Evolutionary conservation across 2,797 vertebrate species (phyloP), one percentile per base, ranked within the genome.

Genomic region (Esox masquinongy): DNA sequence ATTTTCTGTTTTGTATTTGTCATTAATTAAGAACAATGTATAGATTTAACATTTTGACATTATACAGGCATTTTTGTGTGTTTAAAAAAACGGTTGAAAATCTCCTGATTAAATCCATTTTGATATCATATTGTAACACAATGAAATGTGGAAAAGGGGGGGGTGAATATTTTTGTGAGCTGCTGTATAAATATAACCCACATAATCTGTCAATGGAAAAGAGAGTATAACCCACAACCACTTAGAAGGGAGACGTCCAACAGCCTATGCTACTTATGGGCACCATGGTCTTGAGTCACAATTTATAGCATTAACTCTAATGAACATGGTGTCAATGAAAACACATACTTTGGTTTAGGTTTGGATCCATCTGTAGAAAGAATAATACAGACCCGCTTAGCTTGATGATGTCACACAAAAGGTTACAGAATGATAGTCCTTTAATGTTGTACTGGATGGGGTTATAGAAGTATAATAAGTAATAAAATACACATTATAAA

Each of bases 271-370:
- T 56, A 8, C n/a, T 22, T 22, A n/a, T 22, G 7, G 17, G 6
- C 17, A 6, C 51, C 51, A 56, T 0, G 7, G 51, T 56, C 53
- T 22, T 29, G 61, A 68, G n/a, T 76, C 17, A 31, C 29, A 31
- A 31, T 31, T 31, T 31, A 31, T 31, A 1, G 39, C 39, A 9
- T 43, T 2, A 43, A 43, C 39, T 9, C 5, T 43, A 43, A 43
- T 43, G 39, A 43, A 43, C 39, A 43, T 43, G 5, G 5, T 43
- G 39, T 43, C 1, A 43, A 43, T 1, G 22, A 0, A 49, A 36
- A 12, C 14, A 75, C 92, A 85, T 87, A 95, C 94, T 94, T 95
- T 0, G 92, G 93, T 69, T 92, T 94, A 12, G 85, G 80, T 79
- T 89, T 94, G 22, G 92, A 90, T 15, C 89, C 93, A 79, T 93